A percentile compares a stretch with the other conserved stretches of the same genome.
These are phyloP conservation scores for Paramuricea clavata DNA, from an alignment of 92 coral and sea anemone species.

Conservation along the genomic window DNA sequence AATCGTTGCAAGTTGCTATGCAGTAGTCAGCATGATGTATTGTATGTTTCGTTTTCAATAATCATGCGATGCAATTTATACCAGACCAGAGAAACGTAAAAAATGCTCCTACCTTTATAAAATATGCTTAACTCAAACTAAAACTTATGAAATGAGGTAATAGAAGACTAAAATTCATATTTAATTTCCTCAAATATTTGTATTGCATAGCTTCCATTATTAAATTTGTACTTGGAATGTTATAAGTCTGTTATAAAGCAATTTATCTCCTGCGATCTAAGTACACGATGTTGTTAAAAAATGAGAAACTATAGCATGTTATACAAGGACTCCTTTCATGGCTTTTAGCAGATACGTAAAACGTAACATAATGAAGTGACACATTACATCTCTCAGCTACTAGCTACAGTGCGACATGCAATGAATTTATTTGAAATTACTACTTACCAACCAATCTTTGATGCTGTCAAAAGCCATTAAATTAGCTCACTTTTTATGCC, in stretches of 20 bases:
- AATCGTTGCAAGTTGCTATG: neutral
- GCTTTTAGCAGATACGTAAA: neutral
- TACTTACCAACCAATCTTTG: constrained; percentile 57
- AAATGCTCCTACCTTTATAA: neutral
- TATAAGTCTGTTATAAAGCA: neutral
- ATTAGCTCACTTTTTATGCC: neutral
- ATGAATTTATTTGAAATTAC: neutral
- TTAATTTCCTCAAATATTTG: neutral
- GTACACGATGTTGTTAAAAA: neutral
- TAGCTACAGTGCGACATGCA: neutral
- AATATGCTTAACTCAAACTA: neutral
- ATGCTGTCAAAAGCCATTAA: constrained; percentile 41
- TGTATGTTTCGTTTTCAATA: neutral
- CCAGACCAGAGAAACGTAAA: neutral
- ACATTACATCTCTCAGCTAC: neutral
- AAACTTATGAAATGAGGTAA: neutral
- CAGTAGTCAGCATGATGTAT: neutral
- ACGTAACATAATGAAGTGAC: neutral
- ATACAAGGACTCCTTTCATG: neutral
- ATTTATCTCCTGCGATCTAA: neutral
- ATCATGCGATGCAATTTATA: too few relatives aligned
- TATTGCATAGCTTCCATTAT: neutral
- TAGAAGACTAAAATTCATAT: neutral
- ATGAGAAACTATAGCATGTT: neutral
- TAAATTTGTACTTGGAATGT: neutral